phyloP scores from a whole-genome alignment of 2,113 vertebrate species.

The Poeciliopsis occidentalis region DNA sequence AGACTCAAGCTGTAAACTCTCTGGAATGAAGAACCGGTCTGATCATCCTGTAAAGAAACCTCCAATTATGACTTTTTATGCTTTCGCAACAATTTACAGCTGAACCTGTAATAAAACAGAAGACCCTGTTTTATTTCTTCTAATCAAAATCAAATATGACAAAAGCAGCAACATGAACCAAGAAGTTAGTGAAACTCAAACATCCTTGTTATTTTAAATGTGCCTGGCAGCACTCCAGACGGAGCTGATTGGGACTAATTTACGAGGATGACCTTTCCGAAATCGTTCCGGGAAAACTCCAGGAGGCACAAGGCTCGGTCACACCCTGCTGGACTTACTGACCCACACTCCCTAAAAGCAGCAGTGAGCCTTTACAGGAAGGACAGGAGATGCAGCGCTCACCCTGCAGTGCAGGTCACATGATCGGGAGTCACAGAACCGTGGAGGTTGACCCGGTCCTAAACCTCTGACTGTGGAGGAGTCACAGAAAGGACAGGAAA shows the following conservation, averaged over 20 bases:
- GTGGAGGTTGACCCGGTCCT: slow-evolving; percentile 3
- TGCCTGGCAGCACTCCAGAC: not conserved
- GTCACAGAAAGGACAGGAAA: not conserved
- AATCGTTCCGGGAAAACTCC: slow-evolving; percentile 9
- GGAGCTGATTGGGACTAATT: slow-evolving; percentile 14
- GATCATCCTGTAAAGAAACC: not conserved
- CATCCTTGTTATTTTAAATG: not conserved
- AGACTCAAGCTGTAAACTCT: not conserved
- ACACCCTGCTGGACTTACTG: slow-evolving; percentile 1
- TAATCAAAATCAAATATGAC: not conserved
- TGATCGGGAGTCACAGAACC: not conserved
- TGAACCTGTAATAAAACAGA: not conserved
- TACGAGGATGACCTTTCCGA: slow-evolving; percentile 13
- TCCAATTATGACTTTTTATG: not conserved
- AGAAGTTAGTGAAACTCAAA: not conserved
- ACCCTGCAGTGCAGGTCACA: not conserved
- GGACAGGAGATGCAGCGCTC: not conserved
- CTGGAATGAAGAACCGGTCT: not conserved
- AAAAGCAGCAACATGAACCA: not conserved
- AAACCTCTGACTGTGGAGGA: not conserved
- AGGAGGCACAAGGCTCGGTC: slow-evolving; percentile 1
- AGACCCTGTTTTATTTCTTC: not conserved
- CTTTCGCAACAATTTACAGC: not conserved
- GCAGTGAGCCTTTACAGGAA: slow-evolving; percentile 3
- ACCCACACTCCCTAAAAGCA: slow-evolving; percentile 1